These are phyloP conservation scores for Leptinotarsa peninsularis DNA, from an alignment of 2,888 invertebrate genomes.

Conservation along the genomic window DNA sequence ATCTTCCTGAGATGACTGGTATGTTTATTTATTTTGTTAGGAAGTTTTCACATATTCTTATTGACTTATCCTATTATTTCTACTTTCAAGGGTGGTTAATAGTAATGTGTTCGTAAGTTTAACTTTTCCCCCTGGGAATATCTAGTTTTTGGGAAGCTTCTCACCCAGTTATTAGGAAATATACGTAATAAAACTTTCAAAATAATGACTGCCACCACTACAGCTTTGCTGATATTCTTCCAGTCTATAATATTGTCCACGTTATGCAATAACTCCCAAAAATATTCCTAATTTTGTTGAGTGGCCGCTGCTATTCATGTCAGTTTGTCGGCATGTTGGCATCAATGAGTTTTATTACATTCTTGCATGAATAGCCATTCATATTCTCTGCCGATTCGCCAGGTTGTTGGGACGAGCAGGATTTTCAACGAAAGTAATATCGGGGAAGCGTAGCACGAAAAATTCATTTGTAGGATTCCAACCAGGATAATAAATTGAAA, in stretches of 20 bases:
- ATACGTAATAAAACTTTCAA: too few relatives aligned
- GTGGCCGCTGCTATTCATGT: constrained; percentile 2
- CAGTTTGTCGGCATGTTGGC: not conserved
- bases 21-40: too few relatives aligned
- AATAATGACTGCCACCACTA: too few relatives aligned
- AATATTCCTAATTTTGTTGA: constrained; percentile 6
- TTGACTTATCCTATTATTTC: too few relatives aligned
- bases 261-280: not conserved
- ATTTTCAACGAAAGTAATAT: constrained; percentile 32
- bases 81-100: too few relatives aligned
- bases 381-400: constrained; percentile 21
- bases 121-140: too few relatives aligned
- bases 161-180: not conserved
- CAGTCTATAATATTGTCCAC: not conserved
- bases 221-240: too few relatives aligned
- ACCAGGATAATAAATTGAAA: constrained; percentile 35
- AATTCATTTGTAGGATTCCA: constrained; percentile 40
- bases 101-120: too few relatives aligned
- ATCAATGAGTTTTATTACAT: constrained; percentile 20
- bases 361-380: constrained; percentile 25
- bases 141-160: not conserved
- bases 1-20: too few relatives aligned
- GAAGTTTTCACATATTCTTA: too few relatives aligned
- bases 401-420: constrained; percentile 16
- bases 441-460: constrained; percentile 24